phyloP scores from a whole-genome alignment of 2,797 vertebrate genomes.

The Sebastes oblongus region DNA sequence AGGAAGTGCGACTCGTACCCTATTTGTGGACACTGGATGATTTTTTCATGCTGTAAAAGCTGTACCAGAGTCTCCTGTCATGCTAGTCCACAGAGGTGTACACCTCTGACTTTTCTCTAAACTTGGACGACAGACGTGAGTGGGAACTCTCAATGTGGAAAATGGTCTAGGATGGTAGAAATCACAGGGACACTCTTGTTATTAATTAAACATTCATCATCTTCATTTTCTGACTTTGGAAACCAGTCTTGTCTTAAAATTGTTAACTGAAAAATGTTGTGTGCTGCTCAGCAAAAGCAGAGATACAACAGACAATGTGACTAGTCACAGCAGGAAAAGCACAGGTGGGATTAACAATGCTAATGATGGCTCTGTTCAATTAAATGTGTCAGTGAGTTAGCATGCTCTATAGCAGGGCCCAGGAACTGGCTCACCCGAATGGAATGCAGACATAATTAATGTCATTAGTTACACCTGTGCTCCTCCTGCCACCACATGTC shows the following conservation, averaged over 20 bases:
- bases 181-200: background rate
- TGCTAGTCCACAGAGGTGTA: slow-evolving; percentile 38
- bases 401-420: background rate
- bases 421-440: background rate
- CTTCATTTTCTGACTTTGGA: background rate
- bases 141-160: background rate
- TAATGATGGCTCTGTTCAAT: background rate
- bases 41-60: slow-evolving; percentile 81
- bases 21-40: slow-evolving; percentile 67
- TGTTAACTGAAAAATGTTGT: background rate
- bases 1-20: slow-evolving; percentile 56
- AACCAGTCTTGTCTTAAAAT: background rate
- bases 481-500: background rate
- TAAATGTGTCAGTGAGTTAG: background rate
- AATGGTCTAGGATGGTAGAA: background rate
- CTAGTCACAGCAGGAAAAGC: background rate
- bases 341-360: background rate
- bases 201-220: background rate
- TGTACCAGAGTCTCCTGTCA: slow-evolving; percentile 43
- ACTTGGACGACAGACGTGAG: slow-evolving; percentile 16
- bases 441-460: background rate
- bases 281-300: background rate
- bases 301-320: background rate
- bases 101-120: slow-evolving; percentile 39
- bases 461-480: background rate